These are phyloP conservation scores for Heliothis virescens DNA, from an alignment of 1,140 invertebrate species.

Conservation along the genomic window DNA sequence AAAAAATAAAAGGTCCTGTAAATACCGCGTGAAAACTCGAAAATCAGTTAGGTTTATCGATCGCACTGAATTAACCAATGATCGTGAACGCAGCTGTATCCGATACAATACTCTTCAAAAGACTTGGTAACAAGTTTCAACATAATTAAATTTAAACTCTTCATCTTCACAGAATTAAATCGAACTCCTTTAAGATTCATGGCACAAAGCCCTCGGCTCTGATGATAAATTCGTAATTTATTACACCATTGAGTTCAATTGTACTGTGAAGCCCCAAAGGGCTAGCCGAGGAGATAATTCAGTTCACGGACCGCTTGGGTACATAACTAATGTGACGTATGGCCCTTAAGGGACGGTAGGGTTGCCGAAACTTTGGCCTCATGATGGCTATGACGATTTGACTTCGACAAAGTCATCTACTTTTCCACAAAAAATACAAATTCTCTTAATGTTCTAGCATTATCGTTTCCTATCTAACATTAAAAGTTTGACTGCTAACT, in stretches of 20 bases:
- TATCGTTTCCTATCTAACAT: too few relatives aligned
- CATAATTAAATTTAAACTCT: conserved; percentile 17
- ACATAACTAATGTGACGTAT: conserved; percentile 62
- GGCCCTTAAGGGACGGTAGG: conserved; percentile 51
- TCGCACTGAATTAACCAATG: too few relatives aligned
- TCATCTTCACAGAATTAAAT: conserved; percentile 18
- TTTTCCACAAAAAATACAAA: too few relatives aligned
- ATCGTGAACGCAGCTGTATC: too few relatives aligned
- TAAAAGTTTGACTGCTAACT: too few relatives aligned
- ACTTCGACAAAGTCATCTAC: not conserved
- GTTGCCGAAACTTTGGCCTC: conserved; percentile 42
- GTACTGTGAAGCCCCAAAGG: conserved; percentile 45
- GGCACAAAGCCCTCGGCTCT: conserved; percentile 21
- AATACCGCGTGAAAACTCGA: too few relatives aligned
- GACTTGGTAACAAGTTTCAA: not conserved
- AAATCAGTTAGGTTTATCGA: too few relatives aligned
- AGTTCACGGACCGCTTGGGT: conserved; percentile 50
- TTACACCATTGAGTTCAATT: conserved; percentile 45
- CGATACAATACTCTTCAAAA: too few relatives aligned
- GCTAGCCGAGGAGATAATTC: conserved; percentile 54
- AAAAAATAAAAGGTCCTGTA: too few relatives aligned
- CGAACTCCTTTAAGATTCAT: conserved; percentile 43
- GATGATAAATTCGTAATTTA: conserved; percentile 49
- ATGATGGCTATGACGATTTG: conserved; percentile 19
- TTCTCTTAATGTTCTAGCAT: not conserved